Conservation (phyloP, 2,888 invertebrate species). For the Notocelia uddmanniana region DNA sequence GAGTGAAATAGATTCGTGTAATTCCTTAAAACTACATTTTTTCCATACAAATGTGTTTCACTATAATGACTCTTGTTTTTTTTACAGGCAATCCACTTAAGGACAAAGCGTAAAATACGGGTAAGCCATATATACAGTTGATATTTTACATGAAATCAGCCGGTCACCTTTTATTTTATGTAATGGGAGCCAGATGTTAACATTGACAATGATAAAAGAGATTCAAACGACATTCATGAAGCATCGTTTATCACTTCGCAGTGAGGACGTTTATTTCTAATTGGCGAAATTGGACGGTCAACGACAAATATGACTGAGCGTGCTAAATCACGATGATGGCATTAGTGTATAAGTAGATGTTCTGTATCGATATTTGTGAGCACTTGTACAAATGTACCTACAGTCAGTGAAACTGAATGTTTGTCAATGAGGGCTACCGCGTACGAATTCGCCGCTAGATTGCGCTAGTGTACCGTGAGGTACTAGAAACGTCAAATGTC, state of each 20-base stretch:
- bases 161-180: neutral
- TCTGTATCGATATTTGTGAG: neutral
- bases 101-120: neutral
- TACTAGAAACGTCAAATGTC: no score
- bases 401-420: no score
- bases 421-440: no score
- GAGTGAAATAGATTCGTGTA: no score
- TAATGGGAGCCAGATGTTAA: neutral
- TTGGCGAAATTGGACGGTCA: neutral
- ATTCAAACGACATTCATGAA: neutral
- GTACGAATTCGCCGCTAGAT: no score
- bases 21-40: no score
- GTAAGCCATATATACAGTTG: neutral
- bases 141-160: neutral
- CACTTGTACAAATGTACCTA: neutral
- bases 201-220: neutral
- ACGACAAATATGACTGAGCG: neutral
- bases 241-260: slow-evolving; percentile 1
- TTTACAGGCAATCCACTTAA: slow-evolving; percentile 11
- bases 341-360: no score
- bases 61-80: neutral
- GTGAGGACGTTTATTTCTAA: neutral
- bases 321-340: neutral
- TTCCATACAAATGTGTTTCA: no score
- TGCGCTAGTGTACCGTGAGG: no score